These are phyloP conservation scores for Malurus alboscapulatus DNA, from an alignment of 2,113 vertebrate genomes.

Conservation along the genomic window DNA sequence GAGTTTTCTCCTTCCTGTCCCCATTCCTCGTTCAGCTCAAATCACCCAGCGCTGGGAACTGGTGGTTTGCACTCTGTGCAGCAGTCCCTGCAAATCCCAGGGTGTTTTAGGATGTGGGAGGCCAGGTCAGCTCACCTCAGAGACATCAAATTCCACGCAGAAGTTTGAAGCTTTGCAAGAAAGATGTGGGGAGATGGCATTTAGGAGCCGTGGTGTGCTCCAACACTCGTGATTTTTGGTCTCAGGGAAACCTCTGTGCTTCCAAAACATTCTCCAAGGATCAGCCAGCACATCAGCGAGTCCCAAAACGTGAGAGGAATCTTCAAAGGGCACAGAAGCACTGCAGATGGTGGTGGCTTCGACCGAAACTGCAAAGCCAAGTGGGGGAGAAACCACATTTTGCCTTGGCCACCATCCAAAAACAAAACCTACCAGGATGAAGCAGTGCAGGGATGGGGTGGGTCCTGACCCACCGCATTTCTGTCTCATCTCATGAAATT, in stretches of 20 bases:
- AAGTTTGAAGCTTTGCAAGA: neutral
- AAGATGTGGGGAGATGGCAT: neutral
- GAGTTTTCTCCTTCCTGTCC: neutral
- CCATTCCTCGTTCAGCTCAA: neutral
- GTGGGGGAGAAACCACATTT: neutral
- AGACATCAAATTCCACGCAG: fast-evolving
- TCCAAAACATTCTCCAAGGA: neutral
- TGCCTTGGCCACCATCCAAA: neutral
- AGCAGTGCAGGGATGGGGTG: neutral
- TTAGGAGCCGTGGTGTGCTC: neutral
- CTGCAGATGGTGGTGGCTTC: neutral
- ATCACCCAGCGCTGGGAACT: fast-evolving
- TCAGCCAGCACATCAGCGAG: neutral
- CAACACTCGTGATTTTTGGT: neutral
- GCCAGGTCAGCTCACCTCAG: neutral
- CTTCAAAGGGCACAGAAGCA: neutral
- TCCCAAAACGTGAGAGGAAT: neutral
- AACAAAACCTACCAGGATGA: neutral
- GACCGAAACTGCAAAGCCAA: fast-evolving
- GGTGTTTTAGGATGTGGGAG: neutral
- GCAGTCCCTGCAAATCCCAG: neutral
- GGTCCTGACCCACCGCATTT: neutral
- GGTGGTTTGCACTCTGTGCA: neutral
- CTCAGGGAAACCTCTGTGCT: neutral
- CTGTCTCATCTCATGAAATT: neutral